phyloP scores from a whole-genome alignment of 2,797 vertebrate genomes.

The Hozukius guyotensis region DNA sequence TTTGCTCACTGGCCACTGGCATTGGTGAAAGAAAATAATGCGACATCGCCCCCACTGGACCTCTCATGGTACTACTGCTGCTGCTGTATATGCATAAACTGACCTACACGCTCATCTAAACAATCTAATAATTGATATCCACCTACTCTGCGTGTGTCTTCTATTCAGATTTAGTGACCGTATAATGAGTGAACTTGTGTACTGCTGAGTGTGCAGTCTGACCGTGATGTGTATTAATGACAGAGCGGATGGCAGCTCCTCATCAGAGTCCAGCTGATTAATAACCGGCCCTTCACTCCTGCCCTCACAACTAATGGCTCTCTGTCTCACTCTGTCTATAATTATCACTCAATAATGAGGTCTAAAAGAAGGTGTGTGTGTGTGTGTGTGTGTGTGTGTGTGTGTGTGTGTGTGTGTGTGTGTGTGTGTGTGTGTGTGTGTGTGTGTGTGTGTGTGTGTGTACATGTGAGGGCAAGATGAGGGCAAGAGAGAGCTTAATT shows the following conservation, averaged over 20 bases:
- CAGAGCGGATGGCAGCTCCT: slow-evolving; percentile 58
- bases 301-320: slow-evolving; percentile 74
- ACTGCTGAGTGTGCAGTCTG: slow-evolving; percentile 55
- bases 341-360: slow-evolving; percentile 81
- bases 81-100: slow-evolving; percentile 8
- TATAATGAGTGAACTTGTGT: slow-evolving; percentile 45
- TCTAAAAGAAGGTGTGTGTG: slow-evolving; percentile 57
- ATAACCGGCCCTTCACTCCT: slow-evolving; percentile 74
- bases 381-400: slow-evolving; percentile 5
- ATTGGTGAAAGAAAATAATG: slow-evolving; percentile 12
- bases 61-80: slow-evolving; percentile 36
- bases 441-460: slow-evolving; percentile 5
- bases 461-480: neutral
- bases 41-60: slow-evolving; percentile 65
- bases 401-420: neutral
- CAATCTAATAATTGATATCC: slow-evolving; percentile 35
- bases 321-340: slow-evolving; percentile 74
- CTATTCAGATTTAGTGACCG: neutral
- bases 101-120: slow-evolving; percentile 14
- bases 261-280: slow-evolving; percentile 80
- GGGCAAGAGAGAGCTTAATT: neutral
- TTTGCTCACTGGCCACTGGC: neutral
- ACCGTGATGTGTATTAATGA: slow-evolving; percentile 75
- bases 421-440: slow-evolving; percentile 4
- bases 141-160: neutral